phyloP scores from a whole-genome alignment of 2,888 invertebrate species.

The Folsomia candida region DNA sequence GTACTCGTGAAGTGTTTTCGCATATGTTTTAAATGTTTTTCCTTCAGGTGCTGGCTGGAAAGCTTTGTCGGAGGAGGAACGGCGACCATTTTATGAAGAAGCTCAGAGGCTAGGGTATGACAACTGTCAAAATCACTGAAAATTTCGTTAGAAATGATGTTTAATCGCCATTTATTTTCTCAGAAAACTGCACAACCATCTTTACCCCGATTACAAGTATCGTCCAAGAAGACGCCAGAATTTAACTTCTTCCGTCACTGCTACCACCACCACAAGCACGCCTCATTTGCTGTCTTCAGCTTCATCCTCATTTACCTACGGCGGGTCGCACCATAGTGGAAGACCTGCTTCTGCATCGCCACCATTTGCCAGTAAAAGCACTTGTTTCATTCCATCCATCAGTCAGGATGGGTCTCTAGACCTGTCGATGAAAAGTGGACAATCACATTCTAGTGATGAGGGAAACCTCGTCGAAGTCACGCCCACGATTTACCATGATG shows the following conservation, averaged over 20 bases:
- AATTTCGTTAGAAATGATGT: not conserved
- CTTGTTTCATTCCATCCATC: not conserved
- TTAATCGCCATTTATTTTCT: not conserved
- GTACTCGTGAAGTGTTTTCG: no score
- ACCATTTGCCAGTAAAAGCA: not conserved
- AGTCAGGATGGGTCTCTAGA: conserved; percentile 10
- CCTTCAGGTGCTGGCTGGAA: conserved; percentile 41
- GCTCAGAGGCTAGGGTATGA: conserved; percentile 34
- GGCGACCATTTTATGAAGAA: conserved; percentile 36
- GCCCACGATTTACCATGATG: not conserved
- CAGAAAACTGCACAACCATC: conserved; percentile 32
- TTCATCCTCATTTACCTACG: not conserved
- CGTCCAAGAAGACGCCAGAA: conserved; percentile 21
- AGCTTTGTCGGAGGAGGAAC: conserved; percentile 26
- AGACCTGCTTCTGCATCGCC: not conserved
- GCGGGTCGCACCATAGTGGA: no score
- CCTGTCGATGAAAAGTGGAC: not conserved
- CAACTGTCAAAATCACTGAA: not conserved
- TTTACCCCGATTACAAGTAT: conserved; percentile 40
- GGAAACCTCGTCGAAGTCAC: not conserved
- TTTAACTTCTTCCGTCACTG: not conserved
- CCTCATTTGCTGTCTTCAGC: not conserved
- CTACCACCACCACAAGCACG: not conserved
- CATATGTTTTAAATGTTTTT: no score
- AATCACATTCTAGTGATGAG: not conserved